Evolutionary conservation across 2,888 invertebrate genomes (phyloP).

Genomic region (Andrena haemorrhoa): DNA sequence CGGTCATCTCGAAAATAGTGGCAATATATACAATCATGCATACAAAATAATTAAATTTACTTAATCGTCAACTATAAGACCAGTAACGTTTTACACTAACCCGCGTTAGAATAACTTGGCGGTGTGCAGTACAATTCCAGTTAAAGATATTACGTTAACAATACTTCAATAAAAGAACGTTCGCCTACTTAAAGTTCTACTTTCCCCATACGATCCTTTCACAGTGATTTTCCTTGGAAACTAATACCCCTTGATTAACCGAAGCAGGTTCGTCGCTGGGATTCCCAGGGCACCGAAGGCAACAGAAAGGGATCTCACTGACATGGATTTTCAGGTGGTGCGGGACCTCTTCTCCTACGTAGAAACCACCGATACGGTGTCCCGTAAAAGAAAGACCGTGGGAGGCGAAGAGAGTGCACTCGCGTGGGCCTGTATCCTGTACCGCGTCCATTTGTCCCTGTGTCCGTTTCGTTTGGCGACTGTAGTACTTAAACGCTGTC

Average conservation of each 20-base stretch:
- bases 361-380: slow-evolving; percentile 43
- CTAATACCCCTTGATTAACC: not conserved
- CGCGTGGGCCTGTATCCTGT: slow-evolving; percentile 75
- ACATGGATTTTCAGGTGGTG: slow-evolving; percentile 58
- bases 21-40: too few relatives aligned
- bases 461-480: slow-evolving; percentile 71
- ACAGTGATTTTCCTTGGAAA: not conserved
- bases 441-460: slow-evolving; percentile 75
- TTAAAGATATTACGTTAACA: not conserved
- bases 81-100: too few relatives aligned
- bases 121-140: not conserved
- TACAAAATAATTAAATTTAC: too few relatives aligned
- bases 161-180: not conserved
- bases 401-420: slow-evolving; percentile 73
- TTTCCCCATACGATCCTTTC: not conserved
- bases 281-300: not conserved
- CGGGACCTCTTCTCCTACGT: slow-evolving; percentile 53
- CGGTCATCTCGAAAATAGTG: too few relatives aligned
- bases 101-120: not conserved
- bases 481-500: slow-evolving; percentile 68
- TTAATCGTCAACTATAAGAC: too few relatives aligned
- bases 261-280: not conserved
- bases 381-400: slow-evolving; percentile 72
- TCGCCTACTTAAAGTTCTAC: not conserved
- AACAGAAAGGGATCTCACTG: slow-evolving; percentile 15